A percentile compares a stretch with the other conserved stretches of the same genome.
Evolutionary conservation across 2,797 vertebrate genomes (phyloP).

Genomic region (Ctenochaetus hawaiiensis): DNA sequence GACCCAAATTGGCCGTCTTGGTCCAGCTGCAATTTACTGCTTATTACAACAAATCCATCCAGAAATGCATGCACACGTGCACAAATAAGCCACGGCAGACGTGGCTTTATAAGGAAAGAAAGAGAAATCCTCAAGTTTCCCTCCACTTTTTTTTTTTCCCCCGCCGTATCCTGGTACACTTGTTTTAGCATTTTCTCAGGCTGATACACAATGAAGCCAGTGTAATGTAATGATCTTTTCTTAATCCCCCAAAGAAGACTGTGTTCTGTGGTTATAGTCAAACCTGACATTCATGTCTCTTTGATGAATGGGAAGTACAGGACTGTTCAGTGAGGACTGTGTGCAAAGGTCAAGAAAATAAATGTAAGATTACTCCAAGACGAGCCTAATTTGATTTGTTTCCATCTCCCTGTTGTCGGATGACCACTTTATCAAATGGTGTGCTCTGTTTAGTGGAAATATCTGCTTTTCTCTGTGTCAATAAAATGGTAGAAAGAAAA

Average conservation of each 20-base stretch:
- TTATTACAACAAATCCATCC: slow-evolving; percentile 38
- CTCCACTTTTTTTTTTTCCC: neutral
- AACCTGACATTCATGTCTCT: slow-evolving; percentile 50
- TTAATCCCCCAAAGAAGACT: slow-evolving; percentile 58
- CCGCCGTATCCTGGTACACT: slow-evolving; percentile 31
- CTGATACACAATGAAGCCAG: slow-evolving; percentile 47
- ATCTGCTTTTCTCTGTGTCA: slow-evolving; percentile 16
- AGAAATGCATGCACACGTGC: slow-evolving; percentile 12
- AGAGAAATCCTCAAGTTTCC: slow-evolving; percentile 16
- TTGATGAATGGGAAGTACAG: slow-evolving; percentile 43
- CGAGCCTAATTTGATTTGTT: slow-evolving; percentile 43
- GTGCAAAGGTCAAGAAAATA: slow-evolving; percentile 53
- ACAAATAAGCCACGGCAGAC: slow-evolving; percentile 34
- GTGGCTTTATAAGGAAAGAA: slow-evolving; percentile 71
- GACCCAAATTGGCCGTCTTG: neutral
- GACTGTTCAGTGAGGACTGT: slow-evolving; percentile 28
- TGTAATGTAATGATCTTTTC: slow-evolving; percentile 50
- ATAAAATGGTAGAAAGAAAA: slow-evolving; percentile 11
- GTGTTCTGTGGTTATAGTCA: slow-evolving; percentile 41
- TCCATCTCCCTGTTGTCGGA: slow-evolving; percentile 43
- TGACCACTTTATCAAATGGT: slow-evolving; percentile 50
- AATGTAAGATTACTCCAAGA: slow-evolving; percentile 15
- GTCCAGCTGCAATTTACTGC: slow-evolving; percentile 9
- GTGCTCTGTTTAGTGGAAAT: slow-evolving; percentile 57
- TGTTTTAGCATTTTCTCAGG: slow-evolving; percentile 49